Percentiles rank a stretch among this genome's conserved stretches.
Conservation (phyloP, 2,113 vertebrate genomes). For the Macrotus californicus region DNA sequence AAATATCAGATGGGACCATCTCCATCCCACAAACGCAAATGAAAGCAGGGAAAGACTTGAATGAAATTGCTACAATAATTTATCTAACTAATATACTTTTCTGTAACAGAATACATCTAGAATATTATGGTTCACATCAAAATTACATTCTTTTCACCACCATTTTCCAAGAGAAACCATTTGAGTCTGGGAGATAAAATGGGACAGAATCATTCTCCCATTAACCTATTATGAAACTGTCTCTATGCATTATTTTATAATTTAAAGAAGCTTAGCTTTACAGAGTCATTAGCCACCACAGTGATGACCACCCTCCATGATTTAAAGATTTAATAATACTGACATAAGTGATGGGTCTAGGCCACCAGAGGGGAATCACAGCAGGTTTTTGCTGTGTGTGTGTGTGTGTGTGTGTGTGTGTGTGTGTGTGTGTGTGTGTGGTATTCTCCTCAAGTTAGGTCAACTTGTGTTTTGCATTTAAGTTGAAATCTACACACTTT, state of each 20-base stretch:
- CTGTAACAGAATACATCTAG: neutral
- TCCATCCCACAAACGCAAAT: neutral
- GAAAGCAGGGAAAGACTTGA: neutral
- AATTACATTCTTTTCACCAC: neutral
- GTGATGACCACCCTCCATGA: fast-evolving
- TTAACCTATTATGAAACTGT: neutral
- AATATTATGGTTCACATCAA: neutral
- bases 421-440: too few relatives aligned
- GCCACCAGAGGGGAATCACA: neutral
- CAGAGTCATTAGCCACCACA: neutral
- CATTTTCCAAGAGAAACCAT: neutral
- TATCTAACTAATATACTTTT: neutral
- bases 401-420: neutral
- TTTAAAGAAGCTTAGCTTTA: neutral
- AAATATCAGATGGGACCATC: neutral
- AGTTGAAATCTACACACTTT: neutral
- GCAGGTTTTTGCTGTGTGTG: neutral
- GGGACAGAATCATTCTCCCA: neutral
- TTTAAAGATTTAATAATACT: neutral
- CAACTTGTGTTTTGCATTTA: neutral
- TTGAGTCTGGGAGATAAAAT: neutral
- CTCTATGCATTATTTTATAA: neutral
- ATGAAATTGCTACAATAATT: neutral
- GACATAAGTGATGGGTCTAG: neutral
- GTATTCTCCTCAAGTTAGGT: neutral